Conservation (phyloP, 2,888 invertebrate species). For the Rotaria socialis region DNA sequence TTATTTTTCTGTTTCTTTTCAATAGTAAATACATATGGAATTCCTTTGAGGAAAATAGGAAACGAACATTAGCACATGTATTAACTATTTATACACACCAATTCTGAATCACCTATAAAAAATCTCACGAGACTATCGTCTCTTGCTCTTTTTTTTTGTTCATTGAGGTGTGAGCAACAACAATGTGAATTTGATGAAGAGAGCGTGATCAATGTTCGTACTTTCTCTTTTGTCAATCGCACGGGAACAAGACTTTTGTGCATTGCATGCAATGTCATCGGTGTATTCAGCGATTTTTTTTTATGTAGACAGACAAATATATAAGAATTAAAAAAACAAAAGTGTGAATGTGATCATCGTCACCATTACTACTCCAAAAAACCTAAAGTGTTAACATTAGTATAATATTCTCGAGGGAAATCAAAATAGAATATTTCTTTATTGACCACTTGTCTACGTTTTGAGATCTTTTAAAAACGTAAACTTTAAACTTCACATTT, state of each 20-base stretch:
- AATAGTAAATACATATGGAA: background rate
- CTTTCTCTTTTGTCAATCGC: slow-evolving; percentile 10
- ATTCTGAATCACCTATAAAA: background rate
- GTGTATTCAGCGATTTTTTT: background rate
- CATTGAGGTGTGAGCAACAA: slow-evolving; percentile 34
- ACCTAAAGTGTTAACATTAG: slow-evolving; percentile 8
- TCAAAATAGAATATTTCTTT: background rate
- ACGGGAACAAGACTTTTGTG: background rate
- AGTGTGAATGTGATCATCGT: slow-evolving; percentile 27
- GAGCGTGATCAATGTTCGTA: background rate
- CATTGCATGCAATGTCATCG: slow-evolving; percentile 28
- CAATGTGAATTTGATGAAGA: slow-evolving; percentile 38
- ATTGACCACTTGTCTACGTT: background rate
- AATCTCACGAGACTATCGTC: slow-evolving; percentile 15
- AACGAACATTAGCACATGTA: background rate
- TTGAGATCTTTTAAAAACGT: background rate
- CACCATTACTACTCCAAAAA: background rate
- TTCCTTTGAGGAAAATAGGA: background rate
- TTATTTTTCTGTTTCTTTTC: slow-evolving; percentile 33
- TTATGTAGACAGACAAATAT: background rate
- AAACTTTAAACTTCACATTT: background rate
- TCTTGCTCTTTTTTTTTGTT: background rate
- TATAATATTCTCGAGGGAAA: background rate
- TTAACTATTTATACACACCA: background rate
- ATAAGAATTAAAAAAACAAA: background rate